phyloP scores from a whole-genome alignment of 2,888 invertebrate genomes.

The Athripsodes cinereus region DNA sequence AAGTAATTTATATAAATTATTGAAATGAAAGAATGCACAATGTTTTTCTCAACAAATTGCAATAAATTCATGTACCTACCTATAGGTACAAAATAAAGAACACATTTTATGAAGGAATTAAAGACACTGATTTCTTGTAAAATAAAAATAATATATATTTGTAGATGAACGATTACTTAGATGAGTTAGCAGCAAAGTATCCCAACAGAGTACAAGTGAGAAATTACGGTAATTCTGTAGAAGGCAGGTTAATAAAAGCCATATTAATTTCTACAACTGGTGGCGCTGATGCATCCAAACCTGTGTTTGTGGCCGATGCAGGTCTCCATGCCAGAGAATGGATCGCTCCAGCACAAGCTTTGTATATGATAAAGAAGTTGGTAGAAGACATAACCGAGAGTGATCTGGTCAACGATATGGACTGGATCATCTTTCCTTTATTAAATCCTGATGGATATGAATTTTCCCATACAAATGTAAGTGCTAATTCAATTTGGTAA shows the following conservation, averaged over 20 bases:
- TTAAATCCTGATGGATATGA: constrained; percentile 49
- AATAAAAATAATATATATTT: too few relatives aligned
- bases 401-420: constrained; percentile 52
- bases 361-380: constrained; percentile 60
- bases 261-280: constrained; percentile 54
- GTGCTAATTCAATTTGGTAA: constrained; percentile 25
- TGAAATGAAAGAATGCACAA: too few relatives aligned
- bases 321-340: constrained; percentile 65
- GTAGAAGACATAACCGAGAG: constrained; percentile 51
- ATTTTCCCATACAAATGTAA: constrained; percentile 45
- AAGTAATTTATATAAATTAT: too few relatives aligned
- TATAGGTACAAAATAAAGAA: not conserved
- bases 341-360: constrained; percentile 60
- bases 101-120: too few relatives aligned
- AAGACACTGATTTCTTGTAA: too few relatives aligned
- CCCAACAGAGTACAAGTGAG: constrained; percentile 46
- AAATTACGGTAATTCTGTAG: constrained; percentile 48
- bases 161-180: constrained; percentile 49
- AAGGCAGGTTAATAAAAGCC: constrained; percentile 51
- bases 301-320: constrained; percentile 39
- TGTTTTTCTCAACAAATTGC: not conserved
- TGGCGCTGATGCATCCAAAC: constrained; percentile 32
- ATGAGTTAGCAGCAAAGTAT: constrained; percentile 39
- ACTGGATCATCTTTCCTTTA: constrained; percentile 56
- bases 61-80: not conserved